Evolutionary conservation across 2,888 invertebrate genomes (phyloP).

Genomic region (Lydus trimaculatus): DNA sequence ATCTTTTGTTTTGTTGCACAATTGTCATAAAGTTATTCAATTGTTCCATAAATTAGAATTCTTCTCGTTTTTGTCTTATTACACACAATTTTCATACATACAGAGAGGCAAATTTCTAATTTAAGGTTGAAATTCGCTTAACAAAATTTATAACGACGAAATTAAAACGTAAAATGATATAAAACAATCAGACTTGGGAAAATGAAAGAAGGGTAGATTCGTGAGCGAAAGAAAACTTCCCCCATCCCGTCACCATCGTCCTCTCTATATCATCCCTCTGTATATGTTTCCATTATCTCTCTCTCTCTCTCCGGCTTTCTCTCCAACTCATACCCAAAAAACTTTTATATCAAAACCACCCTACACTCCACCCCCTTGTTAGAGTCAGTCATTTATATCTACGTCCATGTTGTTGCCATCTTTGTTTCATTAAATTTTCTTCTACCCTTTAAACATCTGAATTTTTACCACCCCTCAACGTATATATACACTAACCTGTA

Average conservation of each 20-base stretch:
- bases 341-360: neutral
- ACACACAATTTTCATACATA: neutral
- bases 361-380: neutral
- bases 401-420: constrained; percentile 2
- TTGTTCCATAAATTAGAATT: neutral
- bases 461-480: too few relatives aligned
- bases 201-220: constrained; percentile 37
- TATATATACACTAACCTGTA: too few relatives aligned
- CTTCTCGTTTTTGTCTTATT: neutral
- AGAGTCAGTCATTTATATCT: neutral
- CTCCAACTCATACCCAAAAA: neutral
- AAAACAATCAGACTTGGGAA: constrained; percentile 39
- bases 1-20: neutral
- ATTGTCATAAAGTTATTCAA: neutral
- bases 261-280: neutral
- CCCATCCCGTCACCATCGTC: too few relatives aligned
- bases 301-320: neutral
- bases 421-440: constrained; percentile 4
- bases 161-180: constrained; percentile 42
- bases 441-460: neutral
- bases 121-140: constrained; percentile 33
- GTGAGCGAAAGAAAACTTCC: constrained; percentile 32
- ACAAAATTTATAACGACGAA: constrained; percentile 19
- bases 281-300: neutral
- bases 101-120: neutral